A percentile compares a stretch with the other conserved stretches of the same genome.
These are phyloP conservation scores for Astropecten irregularis DNA, from an alignment of 53 echinoderm and acorn worm genomes.

Conservation along the genomic window DNA sequence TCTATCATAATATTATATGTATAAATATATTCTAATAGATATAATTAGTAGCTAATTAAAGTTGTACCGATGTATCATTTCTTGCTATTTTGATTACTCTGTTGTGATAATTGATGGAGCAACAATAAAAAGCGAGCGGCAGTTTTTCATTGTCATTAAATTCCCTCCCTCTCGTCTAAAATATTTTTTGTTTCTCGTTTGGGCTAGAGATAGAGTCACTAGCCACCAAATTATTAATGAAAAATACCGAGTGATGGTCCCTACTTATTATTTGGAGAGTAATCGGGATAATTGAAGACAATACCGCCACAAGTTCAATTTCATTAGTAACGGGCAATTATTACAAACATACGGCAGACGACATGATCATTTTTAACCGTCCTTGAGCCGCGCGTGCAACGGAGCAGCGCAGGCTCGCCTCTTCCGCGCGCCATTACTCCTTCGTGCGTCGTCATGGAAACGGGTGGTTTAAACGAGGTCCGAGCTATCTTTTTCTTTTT, in stretches of 20 bases:
- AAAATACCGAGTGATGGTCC: neutral
- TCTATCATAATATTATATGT: too few relatives aligned
- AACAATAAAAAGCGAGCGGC: neutral
- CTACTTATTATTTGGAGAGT: neutral
- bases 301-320: conserved; percentile 32
- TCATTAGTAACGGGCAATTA: neutral
- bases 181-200: neutral
- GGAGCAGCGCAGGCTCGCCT: too few relatives aligned
- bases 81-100: neutral
- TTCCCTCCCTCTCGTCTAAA: neutral
- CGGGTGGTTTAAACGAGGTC: neutral
- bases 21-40: too few relatives aligned
- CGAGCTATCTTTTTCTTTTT: neutral
- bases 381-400: neutral
- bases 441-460: neutral
- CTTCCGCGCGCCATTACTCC: neutral
- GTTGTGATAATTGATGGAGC: conserved; percentile 19
- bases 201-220: too few relatives aligned
- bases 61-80: neutral
- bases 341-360: conserved; percentile 24
- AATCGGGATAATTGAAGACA: neutral
- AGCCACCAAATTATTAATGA: neutral
- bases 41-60: too few relatives aligned
- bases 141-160: neutral
- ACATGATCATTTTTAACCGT: neutral